These are phyloP conservation scores for Myrmecophaga tridactyla DNA, from an alignment of 2,113 vertebrate genomes.

Conservation along the genomic window DNA sequence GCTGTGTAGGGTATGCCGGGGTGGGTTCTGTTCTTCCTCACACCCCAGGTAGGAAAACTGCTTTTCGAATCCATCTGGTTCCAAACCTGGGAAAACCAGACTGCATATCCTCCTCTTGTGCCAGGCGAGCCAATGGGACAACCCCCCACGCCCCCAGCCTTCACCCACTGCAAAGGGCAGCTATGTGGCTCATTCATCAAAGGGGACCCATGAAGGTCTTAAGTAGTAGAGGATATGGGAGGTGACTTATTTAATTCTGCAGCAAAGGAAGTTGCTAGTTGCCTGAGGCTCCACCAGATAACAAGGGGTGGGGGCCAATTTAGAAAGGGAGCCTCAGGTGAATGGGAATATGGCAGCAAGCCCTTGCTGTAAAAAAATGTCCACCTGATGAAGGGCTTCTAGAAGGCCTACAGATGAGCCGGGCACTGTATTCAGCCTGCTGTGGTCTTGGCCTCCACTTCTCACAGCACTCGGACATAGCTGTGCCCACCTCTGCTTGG, in stretches of 20 bases:
- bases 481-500: too few species aligned
- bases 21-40: slow-evolving; percentile 80
- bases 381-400: background rate
- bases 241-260: background rate
- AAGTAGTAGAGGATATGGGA: background rate
- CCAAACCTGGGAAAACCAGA: slow-evolving; percentile 66
- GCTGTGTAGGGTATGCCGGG: slow-evolving; percentile 66
- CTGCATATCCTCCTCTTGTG: slow-evolving; percentile 51
- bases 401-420: background rate
- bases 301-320: background rate
- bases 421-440: background rate
- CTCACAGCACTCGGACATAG: background rate
- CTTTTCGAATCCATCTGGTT: slow-evolving; percentile 59
- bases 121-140: slow-evolving; percentile 22
- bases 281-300: background rate
- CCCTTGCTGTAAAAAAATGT: background rate
- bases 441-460: background rate
- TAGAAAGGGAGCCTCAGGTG: background rate
- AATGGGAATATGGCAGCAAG: background rate
- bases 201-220: background rate
- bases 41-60: background rate
- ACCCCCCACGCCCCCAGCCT: background rate
- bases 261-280: background rate
- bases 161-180: background rate
- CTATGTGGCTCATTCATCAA: background rate